These are phyloP conservation scores for Pithys albifrons DNA, from an alignment of 2,113 vertebrate species.

Conservation along the genomic window DNA sequence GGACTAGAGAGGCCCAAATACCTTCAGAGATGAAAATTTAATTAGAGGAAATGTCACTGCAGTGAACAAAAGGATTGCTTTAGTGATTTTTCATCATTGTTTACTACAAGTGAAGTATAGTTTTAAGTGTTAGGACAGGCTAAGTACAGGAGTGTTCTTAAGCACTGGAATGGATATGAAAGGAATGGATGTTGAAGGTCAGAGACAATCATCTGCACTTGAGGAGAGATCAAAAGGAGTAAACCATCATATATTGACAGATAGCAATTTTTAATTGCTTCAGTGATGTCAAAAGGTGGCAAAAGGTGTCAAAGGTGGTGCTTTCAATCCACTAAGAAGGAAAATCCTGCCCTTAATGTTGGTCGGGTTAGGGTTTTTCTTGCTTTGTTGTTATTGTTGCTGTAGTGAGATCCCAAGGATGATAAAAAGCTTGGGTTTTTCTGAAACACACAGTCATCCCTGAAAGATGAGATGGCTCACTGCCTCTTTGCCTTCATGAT, in stretches of 20 bases:
- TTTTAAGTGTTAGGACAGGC: constrained; percentile 55
- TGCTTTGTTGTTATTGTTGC: not conserved
- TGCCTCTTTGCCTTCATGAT: not conserved
- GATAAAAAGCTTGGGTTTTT: not conserved
- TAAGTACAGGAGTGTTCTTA: constrained; percentile 36
- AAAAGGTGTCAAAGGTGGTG: not conserved
- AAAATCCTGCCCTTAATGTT: not conserved
- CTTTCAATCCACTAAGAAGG: not conserved
- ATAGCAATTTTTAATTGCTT: constrained; percentile 45
- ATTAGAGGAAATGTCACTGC: constrained; percentile 72
- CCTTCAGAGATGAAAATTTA: constrained; percentile 73
- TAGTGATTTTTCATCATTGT: constrained; percentile 41
- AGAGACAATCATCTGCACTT: not conserved
- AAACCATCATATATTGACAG: constrained; percentile 15
- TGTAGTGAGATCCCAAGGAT: not conserved
- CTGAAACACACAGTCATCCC: not conserved
- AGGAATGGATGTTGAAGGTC: constrained; percentile 27
- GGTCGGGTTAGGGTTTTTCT: not conserved
- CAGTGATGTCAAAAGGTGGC: not conserved
- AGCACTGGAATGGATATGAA: constrained; percentile 17
- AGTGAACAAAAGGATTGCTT: constrained; percentile 67
- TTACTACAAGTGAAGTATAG: not conserved
- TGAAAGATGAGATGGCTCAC: not conserved
- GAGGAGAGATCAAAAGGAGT: constrained; percentile 38
- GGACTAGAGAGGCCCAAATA: constrained; percentile 64